Evolutionary conservation across 2,888 invertebrate genomes (phyloP).

Genomic region (Oxycera nigricornis): DNA sequence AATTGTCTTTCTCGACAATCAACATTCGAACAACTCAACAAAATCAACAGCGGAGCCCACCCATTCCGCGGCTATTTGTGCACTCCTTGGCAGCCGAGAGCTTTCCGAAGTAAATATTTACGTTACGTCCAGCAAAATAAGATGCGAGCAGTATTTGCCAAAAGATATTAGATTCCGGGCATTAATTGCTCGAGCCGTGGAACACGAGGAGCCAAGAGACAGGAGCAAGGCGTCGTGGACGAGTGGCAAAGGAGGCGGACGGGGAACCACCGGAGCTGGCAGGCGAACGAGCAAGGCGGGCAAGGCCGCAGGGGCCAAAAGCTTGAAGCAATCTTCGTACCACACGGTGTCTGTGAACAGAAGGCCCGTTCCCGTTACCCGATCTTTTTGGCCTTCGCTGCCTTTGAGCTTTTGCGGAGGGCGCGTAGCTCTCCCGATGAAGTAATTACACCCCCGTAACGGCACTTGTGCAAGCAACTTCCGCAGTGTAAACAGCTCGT

Average conservation of each 20-base stretch:
- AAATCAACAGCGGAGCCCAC: background rate
- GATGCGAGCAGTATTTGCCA: background rate
- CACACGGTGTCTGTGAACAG: too few species aligned
- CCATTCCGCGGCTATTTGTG: background rate
- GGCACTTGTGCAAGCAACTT: background rate
- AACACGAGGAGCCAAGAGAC: background rate
- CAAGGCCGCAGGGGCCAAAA: constrained; percentile 4
- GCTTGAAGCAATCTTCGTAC: background rate
- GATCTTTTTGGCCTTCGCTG: background rate
- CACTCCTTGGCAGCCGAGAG: background rate
- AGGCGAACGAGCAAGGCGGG: background rate
- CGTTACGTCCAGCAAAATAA: background rate
- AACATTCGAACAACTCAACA: background rate
- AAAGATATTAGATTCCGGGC: constrained; percentile 14
- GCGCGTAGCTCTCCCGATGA: background rate
- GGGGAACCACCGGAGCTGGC: background rate
- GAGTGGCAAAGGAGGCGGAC: background rate
- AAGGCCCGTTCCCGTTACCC: too few species aligned
- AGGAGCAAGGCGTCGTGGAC: background rate
- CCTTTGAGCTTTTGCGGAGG: background rate
- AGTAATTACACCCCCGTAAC: constrained; percentile 19
- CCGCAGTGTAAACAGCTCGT: too few species aligned
- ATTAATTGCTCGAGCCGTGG: background rate
- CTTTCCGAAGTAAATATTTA: constrained; percentile 34
- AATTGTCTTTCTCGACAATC: background rate